These are phyloP conservation scores for Hylia prasina DNA, from an alignment of 2,113 vertebrate species.

Conservation along the genomic window DNA sequence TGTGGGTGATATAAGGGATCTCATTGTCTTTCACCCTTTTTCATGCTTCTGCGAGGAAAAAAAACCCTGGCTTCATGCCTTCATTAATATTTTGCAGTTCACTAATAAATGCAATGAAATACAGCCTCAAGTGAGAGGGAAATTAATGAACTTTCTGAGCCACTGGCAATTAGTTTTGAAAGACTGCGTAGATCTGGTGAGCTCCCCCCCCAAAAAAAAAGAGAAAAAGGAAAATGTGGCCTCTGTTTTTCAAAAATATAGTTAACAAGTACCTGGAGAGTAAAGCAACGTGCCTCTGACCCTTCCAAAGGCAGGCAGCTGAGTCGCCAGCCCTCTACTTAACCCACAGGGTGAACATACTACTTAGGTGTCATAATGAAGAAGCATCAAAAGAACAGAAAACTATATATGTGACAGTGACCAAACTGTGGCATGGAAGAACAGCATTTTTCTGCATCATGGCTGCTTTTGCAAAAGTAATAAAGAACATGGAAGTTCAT, in stretches of 20 bases:
- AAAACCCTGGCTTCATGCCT: not conserved
- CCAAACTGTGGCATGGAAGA: not conserved
- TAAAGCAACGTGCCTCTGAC: not conserved
- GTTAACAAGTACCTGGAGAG: not conserved
- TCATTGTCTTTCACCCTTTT: not conserved
- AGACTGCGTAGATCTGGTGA: not conserved
- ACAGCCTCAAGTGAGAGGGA: not conserved
- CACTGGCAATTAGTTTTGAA: not conserved
- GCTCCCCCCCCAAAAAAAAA: not conserved
- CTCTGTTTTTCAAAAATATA: not conserved
- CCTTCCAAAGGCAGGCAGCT: not conserved
- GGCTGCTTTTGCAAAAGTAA: not conserved
- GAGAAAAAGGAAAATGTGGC: not conserved
- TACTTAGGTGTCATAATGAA: rapidly evolving
- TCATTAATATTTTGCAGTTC: constrained; percentile 6
- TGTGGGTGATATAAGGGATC: not conserved
- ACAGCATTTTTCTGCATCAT: not conserved
- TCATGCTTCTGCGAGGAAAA: not conserved
- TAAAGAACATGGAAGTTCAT: not conserved
- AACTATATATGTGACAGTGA: not conserved
- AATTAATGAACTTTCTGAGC: constrained; percentile 30
- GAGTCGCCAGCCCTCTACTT: not conserved
- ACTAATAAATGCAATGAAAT: not conserved
- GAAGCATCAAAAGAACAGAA: not conserved
- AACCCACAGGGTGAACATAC: not conserved